Conservation (phyloP, 2,113 vertebrate genomes). For the Leucopternis melanops region DNA sequence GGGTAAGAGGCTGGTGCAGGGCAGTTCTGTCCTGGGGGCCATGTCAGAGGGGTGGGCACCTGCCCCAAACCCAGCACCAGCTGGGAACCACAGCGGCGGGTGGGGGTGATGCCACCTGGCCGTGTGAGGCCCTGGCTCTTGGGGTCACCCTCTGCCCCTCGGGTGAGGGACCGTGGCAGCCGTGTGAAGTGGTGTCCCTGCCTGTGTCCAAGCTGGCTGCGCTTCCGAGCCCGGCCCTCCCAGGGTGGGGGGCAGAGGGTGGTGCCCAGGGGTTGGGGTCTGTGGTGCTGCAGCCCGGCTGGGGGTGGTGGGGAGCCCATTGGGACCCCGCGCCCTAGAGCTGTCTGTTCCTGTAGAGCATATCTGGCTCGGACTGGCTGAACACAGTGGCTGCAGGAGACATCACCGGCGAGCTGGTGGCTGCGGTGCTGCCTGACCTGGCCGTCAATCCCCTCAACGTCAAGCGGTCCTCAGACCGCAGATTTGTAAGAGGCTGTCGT, state of each 20-base stretch:
- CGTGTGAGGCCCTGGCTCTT: not conserved
- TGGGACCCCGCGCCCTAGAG: accelerated
- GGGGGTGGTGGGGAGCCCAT: not conserved
- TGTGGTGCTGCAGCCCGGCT: accelerated
- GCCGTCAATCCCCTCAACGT: slow-evolving; percentile 62
- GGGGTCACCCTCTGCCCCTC: not conserved
- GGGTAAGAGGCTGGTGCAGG: slow-evolving; percentile 76
- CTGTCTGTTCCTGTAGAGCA: slow-evolving; percentile 70
- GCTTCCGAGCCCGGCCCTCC: not conserved
- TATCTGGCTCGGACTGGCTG: slow-evolving; percentile 90
- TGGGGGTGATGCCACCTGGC: accelerated
- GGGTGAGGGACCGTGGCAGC: not conserved
- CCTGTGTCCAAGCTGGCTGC: not conserved
- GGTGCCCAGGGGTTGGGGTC: not conserved
- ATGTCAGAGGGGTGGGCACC: not conserved
- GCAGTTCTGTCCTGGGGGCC: not conserved
- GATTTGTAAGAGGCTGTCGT: slow-evolving; percentile 77
- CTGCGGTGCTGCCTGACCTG: slow-evolving; percentile 77
- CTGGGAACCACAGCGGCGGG: accelerated
- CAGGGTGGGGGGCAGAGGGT: accelerated
- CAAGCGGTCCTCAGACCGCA: slow-evolving; percentile 79
- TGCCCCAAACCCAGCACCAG: not conserved
- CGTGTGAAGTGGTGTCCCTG: accelerated
- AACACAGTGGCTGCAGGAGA: slow-evolving; percentile 80
- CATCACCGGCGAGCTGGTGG: slow-evolving; percentile 81